These are phyloP conservation scores for Magallana gigas DNA, from an alignment of 1,140 invertebrate genomes.

Conservation along the genomic window DNA sequence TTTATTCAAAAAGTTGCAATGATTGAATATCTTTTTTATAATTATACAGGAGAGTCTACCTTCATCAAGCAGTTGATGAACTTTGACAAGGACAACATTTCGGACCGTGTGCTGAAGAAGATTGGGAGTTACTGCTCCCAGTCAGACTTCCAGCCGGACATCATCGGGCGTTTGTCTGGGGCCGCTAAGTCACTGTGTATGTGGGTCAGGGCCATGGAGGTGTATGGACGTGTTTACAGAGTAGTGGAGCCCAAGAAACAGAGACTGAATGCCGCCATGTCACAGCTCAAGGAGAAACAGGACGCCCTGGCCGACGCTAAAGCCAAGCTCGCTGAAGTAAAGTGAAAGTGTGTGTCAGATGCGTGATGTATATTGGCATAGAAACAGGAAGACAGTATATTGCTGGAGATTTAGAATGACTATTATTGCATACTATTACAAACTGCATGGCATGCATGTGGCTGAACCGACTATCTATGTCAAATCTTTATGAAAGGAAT, in stretches of 20 bases:
- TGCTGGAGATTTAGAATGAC: too few species aligned
- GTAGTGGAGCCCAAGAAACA: constrained; percentile 91
- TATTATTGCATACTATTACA: too few species aligned
- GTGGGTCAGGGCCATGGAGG: constrained; percentile 94
- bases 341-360: background rate
- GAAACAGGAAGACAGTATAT: constrained; percentile 83
- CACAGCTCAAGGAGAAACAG: constrained; percentile 88
- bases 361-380: constrained; percentile 66
- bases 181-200: constrained; percentile 92
- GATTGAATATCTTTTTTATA: too few species aligned
- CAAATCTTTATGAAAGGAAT: background rate
- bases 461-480: background rate
- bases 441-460: too few species aligned
- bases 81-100: constrained; percentile 93
- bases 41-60: constrained; percentile 78
- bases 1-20: too few species aligned
- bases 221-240: constrained; percentile 91
- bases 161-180: constrained; percentile 82
- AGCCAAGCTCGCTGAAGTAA: constrained; percentile 84
- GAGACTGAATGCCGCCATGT: constrained; percentile 86
- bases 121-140: constrained; percentile 88
- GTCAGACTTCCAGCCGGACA: constrained; percentile 91
- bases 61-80: constrained; percentile 85
- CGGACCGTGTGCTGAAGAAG: constrained; percentile 88
- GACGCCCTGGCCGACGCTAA: constrained; percentile 86